phyloP scores from a whole-genome alignment of 92 coral and sea anemone species.

The Porites divaricata region DNA sequence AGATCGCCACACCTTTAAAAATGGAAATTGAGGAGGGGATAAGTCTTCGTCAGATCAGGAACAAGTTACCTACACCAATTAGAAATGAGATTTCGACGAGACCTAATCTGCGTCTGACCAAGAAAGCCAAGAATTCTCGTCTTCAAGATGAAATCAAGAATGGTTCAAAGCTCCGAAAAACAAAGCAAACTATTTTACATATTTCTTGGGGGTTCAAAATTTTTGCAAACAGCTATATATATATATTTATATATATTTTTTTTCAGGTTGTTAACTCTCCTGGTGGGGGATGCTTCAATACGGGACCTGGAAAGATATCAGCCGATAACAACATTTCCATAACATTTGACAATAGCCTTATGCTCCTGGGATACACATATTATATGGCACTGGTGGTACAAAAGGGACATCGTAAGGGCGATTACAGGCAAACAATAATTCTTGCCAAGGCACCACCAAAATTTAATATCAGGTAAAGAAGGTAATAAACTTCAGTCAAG shows the following conservation, averaged over 20 bases:
- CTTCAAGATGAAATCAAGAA: conserved; percentile 64
- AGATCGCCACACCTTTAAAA: conserved; percentile 55
- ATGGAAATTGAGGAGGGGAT: conserved; percentile 67
- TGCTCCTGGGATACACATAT: conserved; percentile 14
- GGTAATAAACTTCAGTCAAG: neutral
- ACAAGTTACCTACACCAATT: conserved; percentile 59
- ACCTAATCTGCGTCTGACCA: conserved; percentile 50
- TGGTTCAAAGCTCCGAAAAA: conserved; percentile 55
- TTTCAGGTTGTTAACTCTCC: neutral
- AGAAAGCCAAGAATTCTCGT: conserved; percentile 26
- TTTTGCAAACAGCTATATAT: no score
- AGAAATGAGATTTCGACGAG: conserved; percentile 61
- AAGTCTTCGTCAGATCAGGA: conserved; percentile 63
- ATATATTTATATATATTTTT: neutral
- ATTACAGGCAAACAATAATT: neutral
- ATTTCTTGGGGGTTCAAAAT: no score
- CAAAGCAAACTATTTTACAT: conserved; percentile 55
- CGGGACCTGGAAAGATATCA: conserved; percentile 25
- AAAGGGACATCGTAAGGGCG: conserved; percentile 8
- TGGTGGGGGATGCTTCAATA: conserved; percentile 37
- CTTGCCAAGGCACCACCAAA: conserved; percentile 28
- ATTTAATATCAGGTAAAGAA: conserved; percentile 26
- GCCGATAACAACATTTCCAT: neutral
- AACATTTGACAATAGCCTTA: conserved; percentile 23
- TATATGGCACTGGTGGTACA: conserved; percentile 8